Evolutionary conservation across 2,113 vertebrate genomes (phyloP), one percentile per base, ranked within the genome.

Genomic region (Ailuropoda melanoleuca): DNA sequence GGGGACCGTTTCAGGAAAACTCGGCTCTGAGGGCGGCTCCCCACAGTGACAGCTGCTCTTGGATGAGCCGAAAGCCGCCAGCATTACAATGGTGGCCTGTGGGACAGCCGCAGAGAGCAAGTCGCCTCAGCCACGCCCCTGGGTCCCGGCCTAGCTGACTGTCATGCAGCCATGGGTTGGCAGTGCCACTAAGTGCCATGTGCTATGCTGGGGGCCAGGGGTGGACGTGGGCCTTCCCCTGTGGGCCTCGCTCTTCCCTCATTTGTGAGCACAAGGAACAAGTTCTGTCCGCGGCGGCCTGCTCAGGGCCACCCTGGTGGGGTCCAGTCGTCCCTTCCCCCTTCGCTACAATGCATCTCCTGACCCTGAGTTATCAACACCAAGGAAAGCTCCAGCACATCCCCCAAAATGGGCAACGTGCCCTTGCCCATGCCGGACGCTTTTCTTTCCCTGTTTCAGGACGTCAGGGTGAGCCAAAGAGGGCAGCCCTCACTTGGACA

Each of bases 111-210:
- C 17, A 68, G 34, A 13, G 4, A 14, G 34, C 66, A 11, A 4
- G 31, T 43, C 18, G 0, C 17, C 48, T 3, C 3, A 2, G 62
- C 6, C 4, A 0, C 0, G 0, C 34, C 46, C 8, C 12, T 1
- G 19, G 24, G 8, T 60, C n/a, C 6, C 0, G 2, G 56, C 53
- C 14, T 34, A 11, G 8, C 0, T 0, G 18, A 1, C 31, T 10
- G 58, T 11, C 7, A 4, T 10, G 2, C 7, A 0, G 18, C 68
- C 29, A 0, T n/a, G 9, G 0, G 18, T 8, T n/a, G 4, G 14
- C 18, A 46, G 4, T 4, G 15, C 24, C 8, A 4, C 55, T 0
- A 0, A 48, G 39, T 3, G 77, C 12, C 12, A 4, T 0, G 14
- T 0, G n/a, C n/a, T n/a, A n/a, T n/a, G n/a, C n/a, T n/a, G n/a